A percentile compares a stretch with the other conserved stretches of the same genome.
Evolutionary conservation across 2,113 vertebrate species (phyloP).

Genomic region (Ondatra zibethicus): DNA sequence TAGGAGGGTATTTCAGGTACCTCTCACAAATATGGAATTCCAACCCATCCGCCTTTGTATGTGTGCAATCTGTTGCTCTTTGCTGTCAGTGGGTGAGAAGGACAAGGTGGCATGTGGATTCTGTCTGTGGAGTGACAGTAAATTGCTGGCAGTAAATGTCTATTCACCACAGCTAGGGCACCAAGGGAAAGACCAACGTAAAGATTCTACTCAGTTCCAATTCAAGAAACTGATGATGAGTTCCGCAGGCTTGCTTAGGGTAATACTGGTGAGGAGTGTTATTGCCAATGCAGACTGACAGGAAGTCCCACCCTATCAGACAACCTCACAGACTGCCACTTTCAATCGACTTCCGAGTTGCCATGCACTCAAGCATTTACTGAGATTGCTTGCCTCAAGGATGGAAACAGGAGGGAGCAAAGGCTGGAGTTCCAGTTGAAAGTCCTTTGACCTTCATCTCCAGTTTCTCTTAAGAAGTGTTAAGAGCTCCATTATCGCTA

Average conservation of each 20-base stretch:
- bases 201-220: not conserved
- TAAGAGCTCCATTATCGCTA: not conserved
- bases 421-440: not conserved
- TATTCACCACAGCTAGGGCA: not conserved
- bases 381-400: not conserved
- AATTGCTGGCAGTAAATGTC: not conserved
- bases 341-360: not conserved
- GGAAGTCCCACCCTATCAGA: not conserved
- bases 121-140: not conserved
- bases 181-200: not conserved
- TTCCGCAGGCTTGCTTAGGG: not conserved
- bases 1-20: slow-evolving; percentile 66
- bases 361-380: not conserved
- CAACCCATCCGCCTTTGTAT: slow-evolving; percentile 52
- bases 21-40: slow-evolving; percentile 61
- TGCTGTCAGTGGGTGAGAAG: not conserved
- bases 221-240: not conserved
- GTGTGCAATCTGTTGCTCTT: slow-evolving; percentile 71
- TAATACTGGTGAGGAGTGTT: not conserved
- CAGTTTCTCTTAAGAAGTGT: not conserved
- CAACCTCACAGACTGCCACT: not conserved
- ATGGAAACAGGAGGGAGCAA: not conserved
- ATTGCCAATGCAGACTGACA: not conserved
- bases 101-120: not conserved
- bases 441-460: not conserved